Evolutionary conservation across 1,140 invertebrate species (phyloP).

Genomic region (Pseudomyrmex gracilis): DNA sequence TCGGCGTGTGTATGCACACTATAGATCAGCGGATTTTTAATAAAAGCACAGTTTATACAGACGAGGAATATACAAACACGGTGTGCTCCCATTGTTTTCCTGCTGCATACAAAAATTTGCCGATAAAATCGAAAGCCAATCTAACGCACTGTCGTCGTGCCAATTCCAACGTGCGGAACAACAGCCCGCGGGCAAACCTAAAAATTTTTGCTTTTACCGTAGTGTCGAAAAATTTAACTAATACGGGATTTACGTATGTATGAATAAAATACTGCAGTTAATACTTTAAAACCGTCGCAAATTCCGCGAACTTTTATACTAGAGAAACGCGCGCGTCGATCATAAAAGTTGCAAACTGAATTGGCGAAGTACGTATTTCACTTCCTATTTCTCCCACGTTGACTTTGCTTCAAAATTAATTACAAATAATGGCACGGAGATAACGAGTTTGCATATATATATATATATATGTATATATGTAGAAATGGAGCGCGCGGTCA

Average conservation of each 20-base stretch:
- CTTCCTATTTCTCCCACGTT: no score
- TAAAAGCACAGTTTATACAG: conserved; percentile 44
- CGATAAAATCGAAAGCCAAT: conserved; percentile 59
- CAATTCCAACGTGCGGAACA: conserved; percentile 23
- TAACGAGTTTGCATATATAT: no score
- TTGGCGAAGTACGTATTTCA: no score
- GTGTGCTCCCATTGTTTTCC: conserved; percentile 1
- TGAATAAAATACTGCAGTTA: no score
- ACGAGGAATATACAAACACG: conserved; percentile 25
- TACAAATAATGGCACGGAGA: no score
- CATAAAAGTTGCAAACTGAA: no score
- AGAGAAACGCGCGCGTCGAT: no score
- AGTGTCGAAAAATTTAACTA: conserved; percentile 39
- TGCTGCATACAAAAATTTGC: conserved; percentile 37
- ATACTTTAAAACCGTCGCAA: no score
- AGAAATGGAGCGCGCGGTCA: no score
- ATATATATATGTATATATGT: no score
- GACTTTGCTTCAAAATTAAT: no score
- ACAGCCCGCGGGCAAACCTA: conserved; percentile 16
- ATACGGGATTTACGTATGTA: not conserved
- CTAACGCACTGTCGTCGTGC: conserved; percentile 6
- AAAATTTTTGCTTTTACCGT: conserved; percentile 20
- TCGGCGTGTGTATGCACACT: not conserved
- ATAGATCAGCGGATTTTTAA: conserved; percentile 42
- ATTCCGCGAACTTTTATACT: no score